Evolutionary conservation across 92 coral and sea anemone genomes (phyloP), one percentile per base, ranked within the genome.

Genomic region (Virgularia gustaviana): DNA sequence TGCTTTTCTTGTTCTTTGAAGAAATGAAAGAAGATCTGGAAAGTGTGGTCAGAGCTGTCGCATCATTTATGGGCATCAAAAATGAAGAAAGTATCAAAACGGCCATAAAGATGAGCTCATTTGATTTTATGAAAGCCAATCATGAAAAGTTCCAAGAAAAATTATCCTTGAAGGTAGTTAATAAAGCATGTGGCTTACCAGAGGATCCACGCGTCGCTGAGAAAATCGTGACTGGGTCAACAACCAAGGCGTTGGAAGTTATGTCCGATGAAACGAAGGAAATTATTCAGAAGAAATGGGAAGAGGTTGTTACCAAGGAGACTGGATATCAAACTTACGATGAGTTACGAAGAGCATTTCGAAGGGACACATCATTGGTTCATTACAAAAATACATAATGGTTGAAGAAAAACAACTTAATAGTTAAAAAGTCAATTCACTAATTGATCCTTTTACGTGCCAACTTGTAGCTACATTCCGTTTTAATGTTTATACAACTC

Each of bases 21-120:
- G 81, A 83, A 66, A 37, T 83, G 72, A 83, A 83, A 56, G 62
- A 66, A 61, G 87, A 58, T 23, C 65, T 58, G 38, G 65, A 58
- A 58, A 23, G 39, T 27, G 65, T 23, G 11, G 65, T 58, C 2
- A 58, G 20, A 32, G 65, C 65, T 13, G 41, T 58, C 20, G 65
- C 65, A 28, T 29, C 20, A 41, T 58, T 58, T 58, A 29, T 58
- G 65, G 65, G 65, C 38, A 58, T 58, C 38, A 6, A 23, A 11
- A 41, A 58, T 34, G 37, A 58, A 13, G 38, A 58, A 29, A 58
- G 18, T 19, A 58, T 58, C 37, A 36, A 23, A 9, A 58, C 28
- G 28, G 65, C 65, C 15, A 23, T 29, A 8, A 11, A 13, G 33
- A 58, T 58, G 65, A 58, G 65, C 38, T 9, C 65, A 23, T 58